phyloP scores from a whole-genome alignment of 2,797 vertebrate genomes.

The Myotis daubentonii region DNA sequence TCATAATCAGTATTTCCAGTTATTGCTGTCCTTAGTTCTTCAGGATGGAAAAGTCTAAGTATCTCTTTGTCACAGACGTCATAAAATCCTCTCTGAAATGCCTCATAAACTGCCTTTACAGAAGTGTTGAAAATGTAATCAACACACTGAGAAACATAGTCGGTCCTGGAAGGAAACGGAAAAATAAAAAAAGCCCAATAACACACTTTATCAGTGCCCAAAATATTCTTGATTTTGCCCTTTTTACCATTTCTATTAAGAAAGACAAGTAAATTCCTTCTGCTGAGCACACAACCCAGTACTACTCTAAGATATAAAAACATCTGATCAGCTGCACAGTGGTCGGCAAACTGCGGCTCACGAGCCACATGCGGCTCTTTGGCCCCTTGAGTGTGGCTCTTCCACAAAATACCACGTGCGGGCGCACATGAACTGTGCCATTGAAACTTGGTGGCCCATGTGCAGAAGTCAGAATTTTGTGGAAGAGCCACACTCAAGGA shows the following conservation, averaged over 20 bases:
- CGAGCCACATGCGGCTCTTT: no score
- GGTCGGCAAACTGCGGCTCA: no score
- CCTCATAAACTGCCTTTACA: slow-evolving; percentile 73
- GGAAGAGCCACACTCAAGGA: no score
- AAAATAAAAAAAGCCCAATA: background rate
- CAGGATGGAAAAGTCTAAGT: slow-evolving; percentile 76
- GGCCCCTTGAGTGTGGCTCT: no score
- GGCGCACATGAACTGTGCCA: no score
- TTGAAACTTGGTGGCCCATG: no score
- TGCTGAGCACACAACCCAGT: background rate
- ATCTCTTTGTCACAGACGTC: slow-evolving; percentile 72
- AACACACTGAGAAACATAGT: slow-evolving; percentile 77
- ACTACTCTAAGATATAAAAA: background rate
- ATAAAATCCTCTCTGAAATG: slow-evolving; percentile 83
- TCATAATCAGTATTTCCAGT: slow-evolving; percentile 78
- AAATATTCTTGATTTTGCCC: background rate
- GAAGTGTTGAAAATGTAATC: slow-evolving; percentile 84
- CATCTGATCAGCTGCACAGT: background rate
- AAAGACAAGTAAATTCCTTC: slow-evolving; percentile 35
- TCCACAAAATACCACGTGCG: no score
- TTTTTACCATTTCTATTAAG: background rate
- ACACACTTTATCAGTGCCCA: background rate
- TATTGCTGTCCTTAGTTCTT: slow-evolving; percentile 78
- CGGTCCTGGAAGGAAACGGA: slow-evolving; percentile 67
- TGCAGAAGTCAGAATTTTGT: no score